Evolutionary conservation across 2,797 vertebrate species (phyloP), one percentile per base, ranked within the genome.

Genomic region (Tiaroga cobitis): DNA sequence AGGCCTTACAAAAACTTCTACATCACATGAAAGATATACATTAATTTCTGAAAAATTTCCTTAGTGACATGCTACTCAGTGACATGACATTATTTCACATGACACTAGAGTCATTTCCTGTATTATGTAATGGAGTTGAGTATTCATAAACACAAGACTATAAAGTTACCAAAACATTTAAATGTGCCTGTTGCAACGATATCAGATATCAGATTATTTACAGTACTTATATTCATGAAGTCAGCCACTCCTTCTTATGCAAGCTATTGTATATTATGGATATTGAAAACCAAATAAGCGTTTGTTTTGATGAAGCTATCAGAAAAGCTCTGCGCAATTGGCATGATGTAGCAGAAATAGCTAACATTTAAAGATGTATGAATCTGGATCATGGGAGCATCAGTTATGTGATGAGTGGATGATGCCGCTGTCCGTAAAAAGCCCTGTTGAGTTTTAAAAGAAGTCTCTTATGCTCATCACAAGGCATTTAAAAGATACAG

Each of bases 251-350:
- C 11, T 15, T 5, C 2, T 15, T 15, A 4, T 18, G 4, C 2
- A 61, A 26, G 9, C 56, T 26, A 61, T 61, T 11, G 9, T 26
- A 2, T 13, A 56, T 26, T 24, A 61, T 26, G 21, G 26, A 63
- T 63, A 6, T 29, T 63, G 5, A 29, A 63, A 29, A 63, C 59
- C 59, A 63, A 63, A 63, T 26, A 29, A 63, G 3, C 29, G 77
- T 82, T 84, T 80, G 46, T 56, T 74, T 54, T 70, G 32, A 86
- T 86, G 76, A 70, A n/a, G 18, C 32, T 51, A 54, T 43, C 37
- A 8, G 39, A 19, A 80, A 26, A 75, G 24, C 26, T 63, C 13
- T 29, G 13, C 19, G 3, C 19, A 63, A 65, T 3, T 65, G 61
- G 15, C 26, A 32, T 29, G 56, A 46, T 59, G 65, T 61, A 10